Percentiles rank a stretch among this genome's conserved stretches.
Conservation (phyloP, 2,888 invertebrate genomes). For the Agriopis leucophaearia region DNA sequence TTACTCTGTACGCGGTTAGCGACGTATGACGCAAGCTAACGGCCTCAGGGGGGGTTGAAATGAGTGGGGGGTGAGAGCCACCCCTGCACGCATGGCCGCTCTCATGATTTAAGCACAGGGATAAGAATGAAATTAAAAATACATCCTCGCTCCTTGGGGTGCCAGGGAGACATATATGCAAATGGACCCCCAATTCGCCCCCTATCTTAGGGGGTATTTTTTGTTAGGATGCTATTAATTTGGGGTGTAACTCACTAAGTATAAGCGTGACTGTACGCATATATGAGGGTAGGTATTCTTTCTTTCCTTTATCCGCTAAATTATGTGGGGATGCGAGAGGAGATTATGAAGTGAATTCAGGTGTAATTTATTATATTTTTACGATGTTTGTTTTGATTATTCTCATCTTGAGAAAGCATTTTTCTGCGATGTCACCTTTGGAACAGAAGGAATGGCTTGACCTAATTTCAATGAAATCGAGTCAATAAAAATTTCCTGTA, state of each 20-base stretch:
- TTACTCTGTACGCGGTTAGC: constrained; percentile 85
- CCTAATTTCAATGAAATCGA: constrained; percentile 13
- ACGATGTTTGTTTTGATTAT: constrained; percentile 40
- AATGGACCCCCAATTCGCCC: constrained; percentile 75
- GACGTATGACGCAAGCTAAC: constrained; percentile 86
- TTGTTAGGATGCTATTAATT: constrained; percentile 87
- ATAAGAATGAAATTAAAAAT: constrained; percentile 87
- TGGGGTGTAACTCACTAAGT: constrained; percentile 83
- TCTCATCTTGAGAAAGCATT: constrained; percentile 28
- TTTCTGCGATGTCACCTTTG: not conserved
- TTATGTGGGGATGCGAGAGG: constrained; percentile 72
- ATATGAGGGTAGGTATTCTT: constrained; percentile 63
- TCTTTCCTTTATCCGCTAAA: constrained; percentile 77
- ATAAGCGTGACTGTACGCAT: constrained; percentile 68
- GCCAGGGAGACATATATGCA: constrained; percentile 86
- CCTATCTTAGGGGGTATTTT: constrained; percentile 83
- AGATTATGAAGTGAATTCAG: constrained; percentile 80
- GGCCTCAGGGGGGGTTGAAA: constrained; percentile 64
- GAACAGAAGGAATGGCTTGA: constrained; percentile 5
- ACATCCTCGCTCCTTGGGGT: constrained; percentile 85
- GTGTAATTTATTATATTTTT: constrained; percentile 66
- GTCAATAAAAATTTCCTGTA: constrained; percentile 1
- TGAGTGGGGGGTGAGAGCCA: constrained; percentile 56
- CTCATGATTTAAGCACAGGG: constrained; percentile 86
- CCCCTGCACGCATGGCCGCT: constrained; percentile 86